Base-by-base conservation (phyloP, 2,797 vertebrate species). In the Odontamblyopus lacepedii region DNA sequence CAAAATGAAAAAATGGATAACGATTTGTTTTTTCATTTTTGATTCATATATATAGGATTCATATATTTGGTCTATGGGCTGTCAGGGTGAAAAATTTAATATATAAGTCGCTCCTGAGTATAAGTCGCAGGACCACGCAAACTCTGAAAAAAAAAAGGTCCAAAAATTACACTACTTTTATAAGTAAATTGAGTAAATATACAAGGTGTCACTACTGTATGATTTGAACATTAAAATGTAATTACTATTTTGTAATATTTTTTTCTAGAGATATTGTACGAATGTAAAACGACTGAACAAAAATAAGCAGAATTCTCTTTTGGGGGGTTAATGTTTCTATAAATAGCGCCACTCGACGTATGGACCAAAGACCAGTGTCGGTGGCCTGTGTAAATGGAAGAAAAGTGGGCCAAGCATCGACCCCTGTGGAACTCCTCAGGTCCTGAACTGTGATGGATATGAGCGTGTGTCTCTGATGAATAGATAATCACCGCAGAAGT, bases 331-430 rank as follows among this genome's bases (percentile, higher is more conserved):
- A 18, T 19, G 8, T 29, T 9, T 48, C 64, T 29, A 26, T 29
- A 23, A 48, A 48, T 65, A 65, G 41, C 44, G 9, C 12, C 23
- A 29, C 41, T 27, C 41, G 7, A 3, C 26, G 64, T 16, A 11
- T 9, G 50, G 41, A 26, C 41, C 44, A 19, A 29, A 29, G 26
- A 29, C 26, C 26, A 29, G 5, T 9, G 64, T 48, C 44, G 29
- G 64, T 7, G 26, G 13, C 32, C 19, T 38, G 64, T 19, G 7
- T 51, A 66, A 66, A 66, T 66, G 64, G 41, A 66, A 66, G 44
- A 50, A 66, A 66, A 66, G 44, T 66, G 23, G 64, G 64, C 26
- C 64, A 66, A 66, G 41, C n/a, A 51, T 2, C 2, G 64, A 66
- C n/a, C 64, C 64, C 64, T 66, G 64, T 19, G 64, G 44, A 66